Conservation (phyloP, 2,113 vertebrate genomes). For the Ceyx melanurus region DNA sequence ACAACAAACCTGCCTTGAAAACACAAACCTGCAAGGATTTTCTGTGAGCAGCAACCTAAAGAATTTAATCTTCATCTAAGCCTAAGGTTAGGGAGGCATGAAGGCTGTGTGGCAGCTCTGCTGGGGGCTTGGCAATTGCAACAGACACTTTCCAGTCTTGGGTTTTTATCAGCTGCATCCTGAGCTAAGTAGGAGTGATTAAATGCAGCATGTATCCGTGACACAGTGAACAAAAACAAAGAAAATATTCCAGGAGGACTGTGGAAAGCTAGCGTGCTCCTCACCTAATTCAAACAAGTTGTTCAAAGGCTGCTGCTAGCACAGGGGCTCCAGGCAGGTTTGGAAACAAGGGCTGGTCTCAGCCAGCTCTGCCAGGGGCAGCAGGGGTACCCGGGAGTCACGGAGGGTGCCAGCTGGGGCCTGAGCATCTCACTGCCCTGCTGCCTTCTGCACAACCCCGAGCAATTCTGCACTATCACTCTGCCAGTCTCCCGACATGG, state of each 20-base stretch:
- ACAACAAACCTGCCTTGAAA: not conserved
- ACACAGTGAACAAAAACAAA: constrained; percentile 57
- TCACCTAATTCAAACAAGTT: constrained; percentile 54
- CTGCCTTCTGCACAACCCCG: not conserved
- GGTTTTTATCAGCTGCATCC: not conserved
- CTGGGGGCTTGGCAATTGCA: not conserved
- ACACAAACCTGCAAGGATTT: not conserved
- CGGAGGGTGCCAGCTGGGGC: fast-evolving
- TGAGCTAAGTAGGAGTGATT: not conserved
- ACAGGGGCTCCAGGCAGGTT: not conserved
- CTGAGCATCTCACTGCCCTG: not conserved
- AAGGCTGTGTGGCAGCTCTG: not conserved
- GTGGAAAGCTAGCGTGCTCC: constrained; percentile 58
- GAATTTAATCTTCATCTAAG: fast-evolving
- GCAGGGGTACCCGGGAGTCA: not conserved
- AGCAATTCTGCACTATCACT: fast-evolving
- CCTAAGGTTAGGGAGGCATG: not conserved
- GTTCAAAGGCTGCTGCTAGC: constrained; percentile 11
- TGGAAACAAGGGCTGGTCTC: not conserved
- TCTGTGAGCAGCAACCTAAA: not conserved
- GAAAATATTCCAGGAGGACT: constrained; percentile 37
- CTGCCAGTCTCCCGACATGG: not conserved
- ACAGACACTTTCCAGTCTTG: not conserved
- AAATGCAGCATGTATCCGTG: not conserved
- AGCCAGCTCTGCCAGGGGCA: not conserved